These are phyloP conservation scores for Acrocephalus kingi DNA, from an alignment of 2,113 vertebrate species.

Conservation along the genomic window DNA sequence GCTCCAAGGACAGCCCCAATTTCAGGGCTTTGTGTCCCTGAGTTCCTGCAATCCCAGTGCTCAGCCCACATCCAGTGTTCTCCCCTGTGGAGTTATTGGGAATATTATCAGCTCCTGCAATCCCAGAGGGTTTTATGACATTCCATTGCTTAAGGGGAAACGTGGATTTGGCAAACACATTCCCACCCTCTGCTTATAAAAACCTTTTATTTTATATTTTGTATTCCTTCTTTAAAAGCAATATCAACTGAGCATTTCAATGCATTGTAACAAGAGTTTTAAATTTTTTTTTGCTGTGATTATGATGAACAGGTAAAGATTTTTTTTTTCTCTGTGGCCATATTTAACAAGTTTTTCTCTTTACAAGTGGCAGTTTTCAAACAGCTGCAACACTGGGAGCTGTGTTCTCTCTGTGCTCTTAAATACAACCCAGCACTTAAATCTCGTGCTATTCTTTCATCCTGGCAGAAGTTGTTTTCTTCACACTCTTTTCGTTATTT, in stretches of 20 bases:
- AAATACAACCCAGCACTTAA: not conserved
- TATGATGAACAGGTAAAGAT: not conserved
- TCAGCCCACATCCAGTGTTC: not conserved
- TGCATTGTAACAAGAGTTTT: not conserved
- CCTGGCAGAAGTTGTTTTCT: slow-evolving; percentile 21
- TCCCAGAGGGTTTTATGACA: not conserved
- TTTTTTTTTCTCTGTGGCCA: not conserved
- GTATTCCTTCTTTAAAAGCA: not conserved
- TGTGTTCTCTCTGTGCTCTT: not conserved
- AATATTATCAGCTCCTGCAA: not conserved
- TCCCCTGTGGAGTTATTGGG: not conserved
- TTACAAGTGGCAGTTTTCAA: not conserved
- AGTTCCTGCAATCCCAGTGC: not conserved
- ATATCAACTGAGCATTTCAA: not conserved
- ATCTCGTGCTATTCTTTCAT: not conserved
- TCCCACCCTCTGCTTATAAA: not conserved
- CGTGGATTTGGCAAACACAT: not conserved
- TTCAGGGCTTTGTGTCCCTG: not conserved
- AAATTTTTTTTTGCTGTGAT: not conserved
- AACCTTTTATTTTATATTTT: not conserved
- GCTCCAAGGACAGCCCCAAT: rapidly evolving
- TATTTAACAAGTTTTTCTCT: not conserved
- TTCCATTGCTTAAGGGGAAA: not conserved
- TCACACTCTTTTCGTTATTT: slow-evolving; percentile 26
- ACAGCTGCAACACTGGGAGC: not conserved